phyloP scores from a whole-genome alignment of 35 echinoderm and acorn worm species.

The Anneissia japonica region DNA sequence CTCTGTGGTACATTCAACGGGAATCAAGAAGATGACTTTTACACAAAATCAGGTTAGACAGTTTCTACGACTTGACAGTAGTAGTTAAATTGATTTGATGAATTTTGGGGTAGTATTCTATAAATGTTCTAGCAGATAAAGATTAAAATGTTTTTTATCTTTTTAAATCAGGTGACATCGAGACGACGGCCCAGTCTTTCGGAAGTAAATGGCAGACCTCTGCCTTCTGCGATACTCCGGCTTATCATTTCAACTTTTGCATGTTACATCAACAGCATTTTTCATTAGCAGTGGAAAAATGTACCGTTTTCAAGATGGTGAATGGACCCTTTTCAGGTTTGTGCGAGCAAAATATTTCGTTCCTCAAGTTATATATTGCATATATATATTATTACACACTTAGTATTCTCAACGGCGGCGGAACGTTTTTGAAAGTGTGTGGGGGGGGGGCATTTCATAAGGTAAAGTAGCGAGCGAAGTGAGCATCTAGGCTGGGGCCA shows the following conservation, averaged over 20 bases:
- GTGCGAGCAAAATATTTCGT: too few relatives aligned
- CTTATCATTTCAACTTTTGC: constrained; percentile 34
- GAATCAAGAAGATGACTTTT: constrained; percentile 78
- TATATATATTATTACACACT: neutral
- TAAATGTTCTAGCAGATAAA: too few relatives aligned
- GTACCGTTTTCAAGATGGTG: neutral
- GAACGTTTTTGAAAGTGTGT: too few relatives aligned
- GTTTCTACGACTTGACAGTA: neutral
- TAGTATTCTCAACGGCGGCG: too few relatives aligned
- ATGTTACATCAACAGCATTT: constrained; percentile 32
- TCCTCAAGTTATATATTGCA: neutral
- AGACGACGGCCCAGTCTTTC: constrained; percentile 51
- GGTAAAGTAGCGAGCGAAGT: too few relatives aligned
- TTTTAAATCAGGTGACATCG: constrained; percentile 56
- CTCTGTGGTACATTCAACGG: constrained; percentile 88
- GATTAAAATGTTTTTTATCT: too few relatives aligned
- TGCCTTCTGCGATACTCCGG: constrained; percentile 22
- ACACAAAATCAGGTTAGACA: constrained; percentile 51
- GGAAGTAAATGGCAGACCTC: constrained; percentile 75
- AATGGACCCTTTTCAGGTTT: constrained; percentile 41
- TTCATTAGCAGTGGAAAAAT: constrained; percentile 29
- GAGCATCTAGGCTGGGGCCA: too few relatives aligned
- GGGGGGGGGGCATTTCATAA: too few relatives aligned
- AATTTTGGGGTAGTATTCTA: too few relatives aligned
- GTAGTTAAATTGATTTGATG: neutral